These are phyloP conservation scores for Encarsia formosa DNA, from an alignment of 2,888 invertebrate species.

Conservation along the genomic window DNA sequence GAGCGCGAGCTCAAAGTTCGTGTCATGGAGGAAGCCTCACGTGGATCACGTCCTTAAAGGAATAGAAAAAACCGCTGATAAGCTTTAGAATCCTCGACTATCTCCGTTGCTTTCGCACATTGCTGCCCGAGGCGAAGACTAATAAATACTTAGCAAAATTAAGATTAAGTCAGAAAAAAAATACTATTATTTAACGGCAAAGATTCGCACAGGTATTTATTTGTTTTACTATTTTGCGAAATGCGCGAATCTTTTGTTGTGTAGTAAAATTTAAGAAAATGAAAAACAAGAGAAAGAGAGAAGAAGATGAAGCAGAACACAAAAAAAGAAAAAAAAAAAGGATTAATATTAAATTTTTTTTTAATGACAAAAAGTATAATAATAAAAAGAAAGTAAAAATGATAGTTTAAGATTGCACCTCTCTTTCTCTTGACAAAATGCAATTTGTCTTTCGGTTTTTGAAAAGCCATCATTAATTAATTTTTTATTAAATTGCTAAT, in stretches of 20 bases:
- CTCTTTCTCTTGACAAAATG: conserved; percentile 14
- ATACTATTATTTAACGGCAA: conserved; percentile 13
- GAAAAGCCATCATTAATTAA: conserved; percentile 16
- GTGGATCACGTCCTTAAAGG: conserved; percentile 61
- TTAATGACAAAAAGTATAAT: background rate
- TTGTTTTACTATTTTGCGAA: conserved; percentile 10
- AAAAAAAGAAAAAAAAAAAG: background rate
- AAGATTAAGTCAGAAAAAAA: conserved; percentile 2
- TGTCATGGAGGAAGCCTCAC: conserved; percentile 79
- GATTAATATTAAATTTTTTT: background rate
- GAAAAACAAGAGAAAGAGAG: background rate
- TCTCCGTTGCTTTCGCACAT: conserved; percentile 14
- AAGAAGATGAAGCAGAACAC: background rate
- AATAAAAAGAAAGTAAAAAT: background rate
- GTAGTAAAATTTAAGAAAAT: conserved; percentile 14
- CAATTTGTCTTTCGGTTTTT: conserved; percentile 25
- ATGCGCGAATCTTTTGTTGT: conserved; percentile 17
- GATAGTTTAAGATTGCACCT: background rate
- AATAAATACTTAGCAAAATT: conserved; percentile 12
- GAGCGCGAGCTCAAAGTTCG: conserved; percentile 82
- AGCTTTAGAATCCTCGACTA: conserved; percentile 16
- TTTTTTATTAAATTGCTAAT: conserved; percentile 23
- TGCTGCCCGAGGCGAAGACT: conserved; percentile 22
- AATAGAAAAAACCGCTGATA: conserved; percentile 24
- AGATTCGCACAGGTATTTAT: conserved; percentile 19